These are phyloP conservation scores for Rhizomys pruinosus DNA, from an alignment of 2,113 vertebrate species.

Conservation along the genomic window DNA sequence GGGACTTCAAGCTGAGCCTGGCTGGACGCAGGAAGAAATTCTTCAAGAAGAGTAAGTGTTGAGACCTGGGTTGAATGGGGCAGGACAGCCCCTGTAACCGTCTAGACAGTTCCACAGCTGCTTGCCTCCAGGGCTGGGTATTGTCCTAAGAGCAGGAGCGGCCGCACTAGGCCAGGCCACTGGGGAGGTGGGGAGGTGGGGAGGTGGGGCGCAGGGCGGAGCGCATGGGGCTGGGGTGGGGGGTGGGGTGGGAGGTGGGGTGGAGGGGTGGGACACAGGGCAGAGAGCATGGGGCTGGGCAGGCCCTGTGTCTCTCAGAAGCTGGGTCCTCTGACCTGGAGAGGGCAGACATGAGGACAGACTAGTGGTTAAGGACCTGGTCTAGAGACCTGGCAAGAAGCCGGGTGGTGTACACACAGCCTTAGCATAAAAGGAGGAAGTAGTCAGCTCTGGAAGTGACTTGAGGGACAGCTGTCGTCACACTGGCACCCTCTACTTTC, in stretches of 20 bases:
- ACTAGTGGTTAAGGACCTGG: background rate
- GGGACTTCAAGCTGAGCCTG: slow-evolving; percentile 85
- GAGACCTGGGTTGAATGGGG: fast-evolving
- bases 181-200: background rate
- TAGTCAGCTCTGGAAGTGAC: background rate
- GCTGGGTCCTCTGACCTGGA: background rate
- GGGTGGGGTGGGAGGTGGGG: background rate
- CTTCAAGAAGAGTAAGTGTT: slow-evolving; percentile 92
- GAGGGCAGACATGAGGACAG: too few species aligned
- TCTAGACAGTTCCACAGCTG: background rate
- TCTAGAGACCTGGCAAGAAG: fast-evolving
- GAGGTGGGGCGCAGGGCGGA: background rate
- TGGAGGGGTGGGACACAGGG: too few species aligned
- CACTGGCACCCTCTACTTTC: fast-evolving
- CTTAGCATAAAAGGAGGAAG: fast-evolving
- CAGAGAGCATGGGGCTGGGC: background rate
- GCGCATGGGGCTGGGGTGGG: background rate
- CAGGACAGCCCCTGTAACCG: fast-evolving
- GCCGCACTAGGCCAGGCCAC: fast-evolving
- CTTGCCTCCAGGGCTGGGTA: fast-evolving
- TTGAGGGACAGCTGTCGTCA: background rate
- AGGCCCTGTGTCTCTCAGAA: too few species aligned
- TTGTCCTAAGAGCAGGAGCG: background rate
- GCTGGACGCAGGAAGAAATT: slow-evolving; percentile 88
- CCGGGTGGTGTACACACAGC: fast-evolving